Percentiles rank a stretch among this genome's conserved stretches.
phyloP scores from a whole-genome alignment of 2,888 invertebrate genomes.

The Drosophila leonis region DNA sequence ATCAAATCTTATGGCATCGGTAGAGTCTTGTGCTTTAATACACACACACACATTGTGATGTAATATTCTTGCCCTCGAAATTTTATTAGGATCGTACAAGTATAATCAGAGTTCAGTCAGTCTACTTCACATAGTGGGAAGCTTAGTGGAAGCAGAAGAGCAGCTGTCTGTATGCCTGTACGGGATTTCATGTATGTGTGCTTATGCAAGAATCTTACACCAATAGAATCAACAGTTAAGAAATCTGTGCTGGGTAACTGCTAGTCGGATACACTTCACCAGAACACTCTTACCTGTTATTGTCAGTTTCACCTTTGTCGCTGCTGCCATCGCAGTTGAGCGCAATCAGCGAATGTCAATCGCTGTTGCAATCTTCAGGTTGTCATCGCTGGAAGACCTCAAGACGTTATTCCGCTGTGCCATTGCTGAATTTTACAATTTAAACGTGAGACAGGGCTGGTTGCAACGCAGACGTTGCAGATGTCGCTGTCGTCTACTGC shows the following conservation, averaged over 20 bases:
- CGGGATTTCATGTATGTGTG: too few species aligned
- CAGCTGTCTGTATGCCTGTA: background rate
- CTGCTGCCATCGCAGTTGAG: conserved; percentile 44
- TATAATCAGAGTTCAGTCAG: background rate
- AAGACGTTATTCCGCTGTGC: conserved; percentile 29
- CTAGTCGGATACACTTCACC: background rate
- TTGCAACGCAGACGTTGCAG: conserved; percentile 8
- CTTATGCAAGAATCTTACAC: background rate
- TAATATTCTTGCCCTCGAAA: background rate
- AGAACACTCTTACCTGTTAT: background rate
- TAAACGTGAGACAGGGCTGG: conserved; percentile 27
- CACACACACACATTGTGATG: background rate
- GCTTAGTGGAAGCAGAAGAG: background rate
- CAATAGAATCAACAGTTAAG: background rate
- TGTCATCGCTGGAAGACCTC: conserved; percentile 45
- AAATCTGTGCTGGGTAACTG: background rate
- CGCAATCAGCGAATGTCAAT: conserved; percentile 78
- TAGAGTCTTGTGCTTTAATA: background rate
- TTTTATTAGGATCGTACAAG: background rate
- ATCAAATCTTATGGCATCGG: background rate
- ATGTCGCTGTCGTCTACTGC: conserved; percentile 24
- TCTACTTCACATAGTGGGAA: background rate
- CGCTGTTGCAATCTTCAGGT: conserved; percentile 72
- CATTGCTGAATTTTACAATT: conserved; percentile 52
- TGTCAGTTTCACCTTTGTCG: conserved; percentile 13